phyloP scores from a whole-genome alignment of 1,140 invertebrate genomes.

The Cardiocondyla obscurior region DNA sequence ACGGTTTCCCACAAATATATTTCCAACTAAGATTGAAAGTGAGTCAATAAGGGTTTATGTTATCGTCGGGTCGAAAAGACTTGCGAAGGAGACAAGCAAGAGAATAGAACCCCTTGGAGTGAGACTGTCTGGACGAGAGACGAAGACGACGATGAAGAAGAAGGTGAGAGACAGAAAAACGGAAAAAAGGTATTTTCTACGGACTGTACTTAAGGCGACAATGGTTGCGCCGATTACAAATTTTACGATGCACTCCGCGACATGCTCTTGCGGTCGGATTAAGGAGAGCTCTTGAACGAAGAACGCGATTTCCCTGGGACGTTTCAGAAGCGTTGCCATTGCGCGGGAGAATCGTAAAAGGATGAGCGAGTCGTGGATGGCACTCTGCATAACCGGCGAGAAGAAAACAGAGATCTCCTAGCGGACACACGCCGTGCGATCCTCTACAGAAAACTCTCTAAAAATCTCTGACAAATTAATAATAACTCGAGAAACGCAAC shows the following conservation, averaged over 20 bases:
- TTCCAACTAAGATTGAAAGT: slow-evolving; percentile 48
- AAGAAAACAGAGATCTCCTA: not conserved
- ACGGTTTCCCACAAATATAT: slow-evolving; percentile 45
- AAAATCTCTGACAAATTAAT: not conserved
- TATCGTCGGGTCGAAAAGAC: slow-evolving; percentile 31
- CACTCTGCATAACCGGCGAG: slow-evolving; percentile 8
- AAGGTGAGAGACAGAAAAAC: not conserved
- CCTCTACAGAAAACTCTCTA: not conserved
- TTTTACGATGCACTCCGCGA: slow-evolving; percentile 49
- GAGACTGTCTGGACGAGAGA: not conserved
- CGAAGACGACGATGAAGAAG: not conserved
- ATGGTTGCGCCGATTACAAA: slow-evolving; percentile 60
- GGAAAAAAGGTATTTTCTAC: not conserved
- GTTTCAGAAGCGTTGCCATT: slow-evolving; percentile 1
- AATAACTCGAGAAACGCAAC: not conserved
- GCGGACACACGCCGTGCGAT: slow-evolving; percentile 31
- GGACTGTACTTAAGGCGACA: slow-evolving; percentile 57
- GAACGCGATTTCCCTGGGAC: slow-evolving; percentile 47
- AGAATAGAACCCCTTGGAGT: slow-evolving; percentile 6
- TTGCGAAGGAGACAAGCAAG: not conserved
- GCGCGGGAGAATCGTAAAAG: not conserved
- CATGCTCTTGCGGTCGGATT: slow-evolving; percentile 43
- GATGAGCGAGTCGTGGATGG: slow-evolving; percentile 5
- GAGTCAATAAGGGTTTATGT: slow-evolving; percentile 53
- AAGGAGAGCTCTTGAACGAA: slow-evolving; percentile 42